phyloP scores from a whole-genome alignment of 1,140 invertebrate species.

The Notospermus geniculatus region DNA sequence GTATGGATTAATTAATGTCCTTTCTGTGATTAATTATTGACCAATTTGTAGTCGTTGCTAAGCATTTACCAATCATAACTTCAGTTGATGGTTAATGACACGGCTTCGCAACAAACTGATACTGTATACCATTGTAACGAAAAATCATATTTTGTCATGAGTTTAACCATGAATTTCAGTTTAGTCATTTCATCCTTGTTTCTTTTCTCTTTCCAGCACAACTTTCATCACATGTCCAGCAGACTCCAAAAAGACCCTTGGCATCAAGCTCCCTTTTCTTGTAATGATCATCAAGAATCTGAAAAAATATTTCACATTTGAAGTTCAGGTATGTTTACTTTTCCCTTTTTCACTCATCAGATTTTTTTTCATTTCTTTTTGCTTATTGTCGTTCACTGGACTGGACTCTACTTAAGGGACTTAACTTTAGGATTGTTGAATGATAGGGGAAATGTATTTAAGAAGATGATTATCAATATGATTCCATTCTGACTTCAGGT shows the following conservation, averaged over 20 bases:
- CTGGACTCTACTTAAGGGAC: not conserved
- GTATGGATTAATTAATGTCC: too few species aligned
- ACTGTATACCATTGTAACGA: too few species aligned
- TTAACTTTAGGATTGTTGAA: slow-evolving; percentile 2
- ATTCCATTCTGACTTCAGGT: slow-evolving; percentile 55
- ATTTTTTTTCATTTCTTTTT: not conserved
- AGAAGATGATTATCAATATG: too few species aligned
- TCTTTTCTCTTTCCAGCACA: slow-evolving; percentile 67
- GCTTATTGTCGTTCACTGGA: slow-evolving; percentile 2
- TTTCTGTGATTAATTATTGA: too few species aligned
- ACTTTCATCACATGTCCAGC: slow-evolving; percentile 98
- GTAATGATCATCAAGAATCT: slow-evolving; percentile 99
- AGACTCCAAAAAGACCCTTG: slow-evolving; percentile 95
- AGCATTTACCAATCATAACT: too few species aligned
- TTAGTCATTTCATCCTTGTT: not conserved
- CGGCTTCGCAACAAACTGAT: too few species aligned
- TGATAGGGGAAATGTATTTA: not conserved
- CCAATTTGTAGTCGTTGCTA: too few species aligned
- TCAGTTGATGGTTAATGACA: too few species aligned
- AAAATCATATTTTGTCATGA: too few species aligned
- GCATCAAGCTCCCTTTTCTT: slow-evolving; percentile 96
- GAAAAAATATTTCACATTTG: slow-evolving; percentile 99
- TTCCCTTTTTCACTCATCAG: not conserved
- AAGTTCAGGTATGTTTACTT: slow-evolving; percentile 82
- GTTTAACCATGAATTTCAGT: too few species aligned